phyloP scores from a whole-genome alignment of 2,113 vertebrate species.

The Leuciscus idus region DNA sequence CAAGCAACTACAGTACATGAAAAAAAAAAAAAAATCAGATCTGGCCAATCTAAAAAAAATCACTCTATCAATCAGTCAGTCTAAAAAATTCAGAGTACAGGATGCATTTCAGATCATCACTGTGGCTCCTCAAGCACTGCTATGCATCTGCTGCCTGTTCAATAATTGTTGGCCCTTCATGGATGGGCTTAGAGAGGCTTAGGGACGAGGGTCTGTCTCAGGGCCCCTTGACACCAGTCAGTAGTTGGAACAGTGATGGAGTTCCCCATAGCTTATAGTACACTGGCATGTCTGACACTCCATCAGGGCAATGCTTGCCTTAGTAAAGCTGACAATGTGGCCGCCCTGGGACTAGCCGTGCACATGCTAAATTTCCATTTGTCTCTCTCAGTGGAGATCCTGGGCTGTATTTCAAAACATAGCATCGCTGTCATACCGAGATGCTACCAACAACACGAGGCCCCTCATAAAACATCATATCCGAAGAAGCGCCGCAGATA shows the following conservation, averaged over 20 bases:
- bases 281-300: constrained; percentile 63
- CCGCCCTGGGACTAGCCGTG: constrained; percentile 55
- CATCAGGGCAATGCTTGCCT: constrained; percentile 54
- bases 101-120: constrained; percentile 12
- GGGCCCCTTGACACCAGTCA: constrained; percentile 55
- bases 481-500: constrained; percentile 59
- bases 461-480: constrained; percentile 65
- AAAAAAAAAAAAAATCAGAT: background rate
- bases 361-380: constrained; percentile 69
- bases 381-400: constrained; percentile 55
- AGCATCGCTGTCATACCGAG: constrained; percentile 62
- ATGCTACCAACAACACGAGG: constrained; percentile 30
- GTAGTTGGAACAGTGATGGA: constrained; percentile 54
- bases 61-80: background rate
- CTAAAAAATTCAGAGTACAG: background rate
- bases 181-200: constrained; percentile 10
- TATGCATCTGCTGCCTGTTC: constrained; percentile 35
- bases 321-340: constrained; percentile 64
- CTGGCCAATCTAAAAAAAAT: background rate
- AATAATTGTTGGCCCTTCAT: constrained; percentile 30
- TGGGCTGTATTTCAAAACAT: constrained; percentile 68
- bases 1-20: background rate
- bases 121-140: constrained; percentile 1
- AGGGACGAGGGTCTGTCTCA: constrained; percentile 33
- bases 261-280: constrained; percentile 55